Percentiles rank a stretch among this genome's conserved stretches.
Evolutionary conservation across 1,140 invertebrate genomes (phyloP).

Genomic region (Euborellia annulipes): DNA sequence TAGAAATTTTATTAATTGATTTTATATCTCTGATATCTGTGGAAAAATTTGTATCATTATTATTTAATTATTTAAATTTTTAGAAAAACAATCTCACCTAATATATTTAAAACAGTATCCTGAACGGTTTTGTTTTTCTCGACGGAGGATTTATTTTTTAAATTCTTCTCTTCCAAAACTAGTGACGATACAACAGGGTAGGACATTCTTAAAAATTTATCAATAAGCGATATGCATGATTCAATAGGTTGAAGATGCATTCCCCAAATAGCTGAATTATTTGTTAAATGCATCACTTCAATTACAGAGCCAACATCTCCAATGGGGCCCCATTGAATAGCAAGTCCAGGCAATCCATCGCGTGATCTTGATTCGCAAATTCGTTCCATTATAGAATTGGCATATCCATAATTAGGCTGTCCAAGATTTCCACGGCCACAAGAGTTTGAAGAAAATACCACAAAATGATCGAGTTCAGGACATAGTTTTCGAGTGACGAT

Average conservation of each 20-base stretch:
- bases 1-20: constrained; percentile 41
- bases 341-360: constrained; percentile 39
- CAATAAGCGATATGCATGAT: constrained; percentile 74
- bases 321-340: constrained; percentile 96
- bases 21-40: constrained; percentile 33
- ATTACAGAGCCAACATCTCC: constrained; percentile 88
- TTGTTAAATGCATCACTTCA: constrained; percentile 62
- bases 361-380: constrained; percentile 70
- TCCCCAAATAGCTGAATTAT: constrained; percentile 79
- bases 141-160: too few relatives aligned
- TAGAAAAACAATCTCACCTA: too few relatives aligned
- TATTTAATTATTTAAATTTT: too few relatives aligned
- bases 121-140: too few relatives aligned
- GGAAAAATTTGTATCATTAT: too few relatives aligned
- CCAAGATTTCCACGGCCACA: constrained; percentile 90
- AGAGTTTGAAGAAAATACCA: constrained; percentile 85
- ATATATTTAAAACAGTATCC: too few relatives aligned
- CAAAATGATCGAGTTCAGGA: constrained; percentile 73
- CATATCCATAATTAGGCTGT: constrained; percentile 88
- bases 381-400: constrained; percentile 93
- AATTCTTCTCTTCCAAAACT: constrained; percentile 62
- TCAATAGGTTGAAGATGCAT: constrained; percentile 82
- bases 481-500: constrained; percentile 51
- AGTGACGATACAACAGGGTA: constrained; percentile 72
- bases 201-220: constrained; percentile 72